A percentile compares a stretch with the other conserved stretches of the same genome.
Conservation (phyloP, 2,888 invertebrate species). For the Chydorus sphaericus region DNA sequence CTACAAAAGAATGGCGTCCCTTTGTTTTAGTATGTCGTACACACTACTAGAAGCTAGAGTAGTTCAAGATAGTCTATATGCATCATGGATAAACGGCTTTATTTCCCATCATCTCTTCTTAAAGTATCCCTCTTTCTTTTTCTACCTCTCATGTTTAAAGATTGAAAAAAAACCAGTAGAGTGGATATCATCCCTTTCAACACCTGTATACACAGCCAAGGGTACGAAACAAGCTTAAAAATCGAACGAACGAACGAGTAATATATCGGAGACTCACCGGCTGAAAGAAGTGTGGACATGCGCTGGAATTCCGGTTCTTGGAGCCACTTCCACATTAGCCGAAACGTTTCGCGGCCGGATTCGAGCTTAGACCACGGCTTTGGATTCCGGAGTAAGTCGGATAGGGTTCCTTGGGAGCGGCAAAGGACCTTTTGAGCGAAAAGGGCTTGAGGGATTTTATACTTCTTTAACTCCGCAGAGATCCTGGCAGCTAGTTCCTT, state of each 20-base stretch:
- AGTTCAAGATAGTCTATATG: too few relatives aligned
- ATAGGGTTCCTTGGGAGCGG: conserved; percentile 93
- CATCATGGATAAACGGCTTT: too few relatives aligned
- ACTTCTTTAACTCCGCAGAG: conserved; percentile 93
- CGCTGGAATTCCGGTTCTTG: conserved; percentile 99
- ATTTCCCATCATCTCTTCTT: too few relatives aligned
- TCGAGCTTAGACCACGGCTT: conserved; percentile 99
- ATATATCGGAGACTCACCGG: conserved; percentile 50
- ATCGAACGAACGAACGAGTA: neutral
- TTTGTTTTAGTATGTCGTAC: too few relatives aligned
- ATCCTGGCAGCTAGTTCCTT: conserved; percentile 96
- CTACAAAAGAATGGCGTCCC: too few relatives aligned
- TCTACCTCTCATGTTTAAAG: too few relatives aligned
- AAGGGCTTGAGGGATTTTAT: conserved; percentile 98
- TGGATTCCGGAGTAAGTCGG: conserved; percentile 91
- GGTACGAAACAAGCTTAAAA: neutral
- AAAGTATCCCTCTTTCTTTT: too few relatives aligned
- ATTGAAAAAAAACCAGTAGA: too few relatives aligned
- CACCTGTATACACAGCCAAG: neutral
- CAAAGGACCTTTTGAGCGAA: conserved; percentile 98
- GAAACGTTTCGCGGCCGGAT: conserved; percentile 95
- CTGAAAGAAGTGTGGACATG: conserved; percentile 94
- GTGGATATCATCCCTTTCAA: too few relatives aligned
- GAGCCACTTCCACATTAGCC: conserved; percentile 99
- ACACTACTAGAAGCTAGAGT: too few relatives aligned